Evolutionary conservation across 2,113 vertebrate species (phyloP).

Genomic region (Erythrolamprus reginae): DNA sequence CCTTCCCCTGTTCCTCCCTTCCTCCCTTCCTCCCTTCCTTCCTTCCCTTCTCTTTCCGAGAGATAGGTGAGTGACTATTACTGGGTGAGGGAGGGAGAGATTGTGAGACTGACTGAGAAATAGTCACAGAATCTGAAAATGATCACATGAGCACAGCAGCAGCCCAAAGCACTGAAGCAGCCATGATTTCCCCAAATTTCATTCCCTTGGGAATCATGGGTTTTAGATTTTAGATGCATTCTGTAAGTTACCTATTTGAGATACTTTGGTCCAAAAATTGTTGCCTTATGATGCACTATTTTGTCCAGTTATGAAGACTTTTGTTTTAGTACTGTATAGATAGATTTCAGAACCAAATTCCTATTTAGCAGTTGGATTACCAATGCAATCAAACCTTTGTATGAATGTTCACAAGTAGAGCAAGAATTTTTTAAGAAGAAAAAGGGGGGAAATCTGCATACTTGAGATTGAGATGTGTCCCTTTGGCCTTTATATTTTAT

Average conservation of each 20-base stretch:
- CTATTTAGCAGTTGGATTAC: not conserved
- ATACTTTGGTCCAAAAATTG: not conserved
- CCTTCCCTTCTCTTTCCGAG: not conserved
- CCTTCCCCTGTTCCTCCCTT: too few species aligned
- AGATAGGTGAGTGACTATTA: too few species aligned
- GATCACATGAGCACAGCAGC: too few species aligned
- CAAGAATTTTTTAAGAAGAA: not conserved
- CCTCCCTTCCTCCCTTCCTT: not conserved
- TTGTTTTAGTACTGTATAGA: not conserved
- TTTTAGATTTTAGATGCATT: not conserved
- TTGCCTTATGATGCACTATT: not conserved
- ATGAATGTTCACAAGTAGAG: not conserved
- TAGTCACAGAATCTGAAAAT: too few species aligned
- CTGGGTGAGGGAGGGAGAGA: not conserved
- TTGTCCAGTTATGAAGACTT: not conserved
- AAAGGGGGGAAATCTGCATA: not conserved
- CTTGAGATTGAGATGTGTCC: too few species aligned
- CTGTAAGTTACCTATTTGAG: not conserved
- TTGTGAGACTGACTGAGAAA: too few species aligned
- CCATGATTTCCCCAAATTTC: too few species aligned
- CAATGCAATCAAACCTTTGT: not conserved
- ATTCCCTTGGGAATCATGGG: too few species aligned
- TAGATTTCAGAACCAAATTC: not conserved
- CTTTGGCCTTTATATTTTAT: too few species aligned
- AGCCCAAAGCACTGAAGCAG: too few species aligned